These are phyloP conservation scores for Ectemnius cavifrons DNA, from an alignment of 2,888 invertebrate genomes.

Conservation along the genomic window DNA sequence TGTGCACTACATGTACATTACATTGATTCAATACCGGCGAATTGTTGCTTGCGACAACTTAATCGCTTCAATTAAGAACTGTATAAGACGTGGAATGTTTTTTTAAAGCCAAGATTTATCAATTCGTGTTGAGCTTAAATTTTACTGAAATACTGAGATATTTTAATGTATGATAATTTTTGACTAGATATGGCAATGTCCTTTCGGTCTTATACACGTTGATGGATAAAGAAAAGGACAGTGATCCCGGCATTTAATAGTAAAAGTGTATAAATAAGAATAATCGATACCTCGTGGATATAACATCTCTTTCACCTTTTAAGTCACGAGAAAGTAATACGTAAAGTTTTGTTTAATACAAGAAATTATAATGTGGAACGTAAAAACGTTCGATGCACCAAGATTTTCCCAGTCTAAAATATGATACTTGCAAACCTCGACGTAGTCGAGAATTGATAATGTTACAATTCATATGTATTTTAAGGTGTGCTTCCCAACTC, in stretches of 20 bases:
- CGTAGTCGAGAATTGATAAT: no score
- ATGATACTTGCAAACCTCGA: constrained; percentile 6
- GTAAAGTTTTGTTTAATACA: no score
- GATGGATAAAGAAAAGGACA: neutral
- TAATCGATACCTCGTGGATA: no score
- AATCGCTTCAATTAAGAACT: constrained; percentile 10
- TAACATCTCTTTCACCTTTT: no score
- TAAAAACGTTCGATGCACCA: constrained; percentile 1
- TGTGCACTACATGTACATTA: constrained; percentile 24
- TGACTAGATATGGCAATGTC: constrained; percentile 44
- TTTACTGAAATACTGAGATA: constrained; percentile 13
- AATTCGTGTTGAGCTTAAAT: constrained; percentile 3
- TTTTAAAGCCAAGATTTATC: constrained; percentile 4
- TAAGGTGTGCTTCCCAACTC: no score
- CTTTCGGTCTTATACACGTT: neutral
- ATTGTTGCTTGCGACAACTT: constrained; percentile 1
- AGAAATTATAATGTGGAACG: neutral
- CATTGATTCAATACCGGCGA: constrained; percentile 18
- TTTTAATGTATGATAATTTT: constrained; percentile 19
- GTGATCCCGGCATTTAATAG: neutral
- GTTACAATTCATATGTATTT: no score
- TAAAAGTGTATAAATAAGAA: no score
- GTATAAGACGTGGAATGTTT: constrained; percentile 19
- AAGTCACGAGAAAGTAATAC: no score
- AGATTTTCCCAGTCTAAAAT: constrained; percentile 27